A percentile compares a stretch with the other conserved stretches of the same genome.
Conservation (phyloP, 2,113 vertebrate genomes). For the Cricetomys ansorgei region DNA sequence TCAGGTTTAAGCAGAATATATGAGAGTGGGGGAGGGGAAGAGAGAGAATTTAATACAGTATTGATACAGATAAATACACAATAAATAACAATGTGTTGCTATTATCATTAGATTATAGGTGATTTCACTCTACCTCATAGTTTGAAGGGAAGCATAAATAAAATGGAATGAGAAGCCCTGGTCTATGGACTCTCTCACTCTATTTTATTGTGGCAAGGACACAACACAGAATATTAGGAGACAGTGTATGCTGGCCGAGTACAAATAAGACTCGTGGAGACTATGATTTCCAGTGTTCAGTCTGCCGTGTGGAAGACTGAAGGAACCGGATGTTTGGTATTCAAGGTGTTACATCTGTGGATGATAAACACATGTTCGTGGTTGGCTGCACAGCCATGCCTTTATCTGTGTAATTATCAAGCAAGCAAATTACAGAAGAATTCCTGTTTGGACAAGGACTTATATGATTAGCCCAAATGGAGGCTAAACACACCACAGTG, state of each 20-base stretch:
- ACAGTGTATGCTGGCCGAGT: neutral
- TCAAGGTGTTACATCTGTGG: neutral
- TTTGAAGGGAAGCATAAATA: neutral
- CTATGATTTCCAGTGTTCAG: neutral
- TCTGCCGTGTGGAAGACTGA: neutral
- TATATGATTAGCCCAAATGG: neutral
- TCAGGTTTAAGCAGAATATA: neutral
- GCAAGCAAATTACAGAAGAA: neutral
- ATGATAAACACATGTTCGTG: neutral
- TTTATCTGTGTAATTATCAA: neutral
- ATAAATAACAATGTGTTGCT: neutral
- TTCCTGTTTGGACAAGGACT: neutral
- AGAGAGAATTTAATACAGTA: neutral
- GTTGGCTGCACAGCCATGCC: neutral
- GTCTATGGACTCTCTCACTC: accelerated
- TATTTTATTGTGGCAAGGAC: neutral
- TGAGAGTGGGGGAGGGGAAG: neutral
- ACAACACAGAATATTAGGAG: neutral
- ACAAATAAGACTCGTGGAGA: neutral
- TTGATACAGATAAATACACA: neutral
- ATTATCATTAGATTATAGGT: neutral
- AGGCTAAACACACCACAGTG: neutral
- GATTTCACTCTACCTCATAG: neutral
- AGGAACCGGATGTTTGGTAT: neutral
- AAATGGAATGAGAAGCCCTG: neutral